Evolutionary conservation across 92 coral and sea anemone genomes (phyloP).

Genomic region (Pocillopora meandrina): DNA sequence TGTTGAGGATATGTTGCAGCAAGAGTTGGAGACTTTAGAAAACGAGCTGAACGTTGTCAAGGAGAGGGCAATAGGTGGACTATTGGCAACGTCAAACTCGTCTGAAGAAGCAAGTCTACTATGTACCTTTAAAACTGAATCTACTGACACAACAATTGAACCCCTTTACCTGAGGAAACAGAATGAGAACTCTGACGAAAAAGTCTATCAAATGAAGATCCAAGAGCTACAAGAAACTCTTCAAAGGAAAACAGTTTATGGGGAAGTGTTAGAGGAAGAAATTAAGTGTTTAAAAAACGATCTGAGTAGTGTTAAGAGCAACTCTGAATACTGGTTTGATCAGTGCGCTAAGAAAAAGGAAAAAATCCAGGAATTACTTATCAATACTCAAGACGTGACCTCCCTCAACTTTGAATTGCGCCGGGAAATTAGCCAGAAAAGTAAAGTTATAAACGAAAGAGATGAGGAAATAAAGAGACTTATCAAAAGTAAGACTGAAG

Average conservation of each 20-base stretch:
- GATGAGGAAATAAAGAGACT: slow-evolving; percentile 20
- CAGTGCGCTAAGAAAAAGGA: slow-evolving; percentile 2
- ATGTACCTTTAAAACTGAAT: background rate
- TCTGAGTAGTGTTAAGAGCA: background rate
- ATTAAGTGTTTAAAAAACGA: background rate
- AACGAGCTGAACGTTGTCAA: too few relatives aligned
- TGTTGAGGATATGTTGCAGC: too few relatives aligned
- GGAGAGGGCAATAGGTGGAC: too few relatives aligned
- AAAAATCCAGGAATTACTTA: slow-evolving; percentile 9
- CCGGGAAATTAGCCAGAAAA: slow-evolving; percentile 6
- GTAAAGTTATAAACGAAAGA: slow-evolving; percentile 11
- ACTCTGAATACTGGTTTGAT: slow-evolving; percentile 5
- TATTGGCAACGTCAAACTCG: background rate
- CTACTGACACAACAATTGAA: background rate
- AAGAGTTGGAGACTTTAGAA: too few relatives aligned
- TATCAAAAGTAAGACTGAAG: slow-evolving; percentile 3
- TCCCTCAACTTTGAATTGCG: slow-evolving; percentile 14
- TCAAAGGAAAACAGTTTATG: background rate
- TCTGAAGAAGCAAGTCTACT: background rate
- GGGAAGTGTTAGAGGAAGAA: background rate
- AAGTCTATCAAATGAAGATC: background rate
- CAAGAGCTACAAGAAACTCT: background rate
- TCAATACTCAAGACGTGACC: background rate
- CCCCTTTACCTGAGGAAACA: background rate
- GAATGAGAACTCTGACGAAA: background rate